Evolutionary conservation across 2,888 invertebrate species (phyloP).

Genomic region (Pseudococcus viburni): DNA sequence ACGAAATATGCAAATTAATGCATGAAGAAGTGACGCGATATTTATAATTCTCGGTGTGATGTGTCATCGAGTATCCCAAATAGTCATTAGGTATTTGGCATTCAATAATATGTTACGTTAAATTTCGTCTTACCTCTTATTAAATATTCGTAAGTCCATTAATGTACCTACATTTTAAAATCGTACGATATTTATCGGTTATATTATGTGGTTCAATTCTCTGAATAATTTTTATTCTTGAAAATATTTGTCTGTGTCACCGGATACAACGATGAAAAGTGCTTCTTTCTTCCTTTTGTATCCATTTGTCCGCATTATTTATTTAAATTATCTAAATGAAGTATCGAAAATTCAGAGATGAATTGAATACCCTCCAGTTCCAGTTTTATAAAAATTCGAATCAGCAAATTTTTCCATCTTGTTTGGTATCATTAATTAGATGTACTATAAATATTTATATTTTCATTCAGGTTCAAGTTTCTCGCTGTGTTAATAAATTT

Average conservation of each 20-base stretch:
- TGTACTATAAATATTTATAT: no score
- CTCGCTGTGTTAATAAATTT: no score
- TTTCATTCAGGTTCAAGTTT: no score
- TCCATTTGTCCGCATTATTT: background rate
- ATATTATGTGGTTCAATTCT: no score
- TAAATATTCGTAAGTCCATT: no score
- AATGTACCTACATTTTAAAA: no score
- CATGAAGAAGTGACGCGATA: background rate
- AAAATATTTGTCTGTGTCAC: no score
- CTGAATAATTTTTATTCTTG: no score
- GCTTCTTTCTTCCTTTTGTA: background rate
- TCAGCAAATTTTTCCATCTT: background rate
- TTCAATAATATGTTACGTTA: no score
- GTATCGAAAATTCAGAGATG: background rate
- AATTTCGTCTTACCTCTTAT: no score
- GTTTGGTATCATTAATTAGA: no score
- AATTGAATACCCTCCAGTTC: background rate
- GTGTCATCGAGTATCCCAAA: slow-evolving; percentile 5
- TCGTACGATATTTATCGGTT: no score
- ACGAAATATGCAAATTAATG: background rate
- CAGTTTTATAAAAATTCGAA: background rate
- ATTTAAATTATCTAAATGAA: background rate
- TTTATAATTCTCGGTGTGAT: background rate
- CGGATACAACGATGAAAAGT: background rate
- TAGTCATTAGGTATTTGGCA: background rate